Evolutionary conservation across 2,113 vertebrate species (phyloP).

Genomic region (Oreocharis arfaki): DNA sequence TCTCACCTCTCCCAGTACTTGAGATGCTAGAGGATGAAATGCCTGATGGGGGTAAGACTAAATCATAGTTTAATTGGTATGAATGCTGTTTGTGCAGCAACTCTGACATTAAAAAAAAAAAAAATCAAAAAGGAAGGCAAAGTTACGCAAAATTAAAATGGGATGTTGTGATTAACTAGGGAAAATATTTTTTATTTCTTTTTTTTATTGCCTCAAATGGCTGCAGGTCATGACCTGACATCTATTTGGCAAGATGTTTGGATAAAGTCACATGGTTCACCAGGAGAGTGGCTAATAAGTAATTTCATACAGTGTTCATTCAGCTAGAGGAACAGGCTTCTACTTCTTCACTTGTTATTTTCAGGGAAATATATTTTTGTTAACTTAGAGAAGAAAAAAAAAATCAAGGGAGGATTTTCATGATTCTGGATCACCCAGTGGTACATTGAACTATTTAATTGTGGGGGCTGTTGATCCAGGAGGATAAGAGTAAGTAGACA

Average conservation of each 20-base stretch:
- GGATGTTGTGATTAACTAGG: rapidly evolving
- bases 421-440: not conserved
- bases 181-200: not conserved
- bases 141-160: not conserved
- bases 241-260: not conserved
- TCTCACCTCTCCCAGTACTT: not conserved
- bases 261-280: not conserved
- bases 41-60: not conserved
- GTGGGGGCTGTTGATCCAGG: not conserved
- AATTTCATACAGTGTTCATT: not conserved
- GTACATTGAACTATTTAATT: not conserved
- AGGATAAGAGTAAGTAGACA: not conserved
- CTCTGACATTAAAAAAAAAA: not conserved
- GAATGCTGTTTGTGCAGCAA: not conserved
- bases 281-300: not conserved
- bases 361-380: not conserved
- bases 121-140: rapidly evolving
- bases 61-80: not conserved
- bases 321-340: not conserved
- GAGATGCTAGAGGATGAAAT: not conserved
- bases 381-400: not conserved
- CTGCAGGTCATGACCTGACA: not conserved
- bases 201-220: not conserved
- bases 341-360: not conserved
- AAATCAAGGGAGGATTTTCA: not conserved